Percentiles rank a stretch among this genome's conserved stretches.
These are phyloP conservation scores for Myotis daubentonii DNA, from an alignment of 2,797 vertebrate species.

Conservation along the genomic window DNA sequence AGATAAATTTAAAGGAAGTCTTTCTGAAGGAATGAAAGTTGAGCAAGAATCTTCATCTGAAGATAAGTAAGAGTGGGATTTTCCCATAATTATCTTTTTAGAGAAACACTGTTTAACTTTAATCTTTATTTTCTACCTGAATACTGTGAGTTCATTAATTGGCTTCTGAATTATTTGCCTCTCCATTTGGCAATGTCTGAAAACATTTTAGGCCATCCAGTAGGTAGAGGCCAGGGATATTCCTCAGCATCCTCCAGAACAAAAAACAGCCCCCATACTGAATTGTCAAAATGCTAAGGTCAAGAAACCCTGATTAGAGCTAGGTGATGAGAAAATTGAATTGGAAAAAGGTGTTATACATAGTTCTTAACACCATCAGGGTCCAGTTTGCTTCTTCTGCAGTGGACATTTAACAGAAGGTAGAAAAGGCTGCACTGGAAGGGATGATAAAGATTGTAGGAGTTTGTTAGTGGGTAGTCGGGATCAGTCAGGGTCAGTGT, in stretches of 20 bases:
- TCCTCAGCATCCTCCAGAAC: neutral
- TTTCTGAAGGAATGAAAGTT: constrained; percentile 98
- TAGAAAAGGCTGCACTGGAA: neutral
- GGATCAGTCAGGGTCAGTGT: neutral
- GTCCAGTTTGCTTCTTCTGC: neutral
- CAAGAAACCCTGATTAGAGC: neutral
- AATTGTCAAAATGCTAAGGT: neutral
- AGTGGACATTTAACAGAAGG: neutral
- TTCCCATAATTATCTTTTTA: neutral
- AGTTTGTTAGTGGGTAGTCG: neutral
- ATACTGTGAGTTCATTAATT: neutral
- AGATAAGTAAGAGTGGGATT: constrained; percentile 91
- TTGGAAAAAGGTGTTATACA: neutral
- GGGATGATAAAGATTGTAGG: neutral
- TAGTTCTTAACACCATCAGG: neutral
- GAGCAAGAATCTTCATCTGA: constrained; percentile 96
- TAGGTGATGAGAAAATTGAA: neutral
- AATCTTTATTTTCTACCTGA: constrained; percentile 20
- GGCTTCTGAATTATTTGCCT: neutral
- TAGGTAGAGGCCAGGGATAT: neutral
- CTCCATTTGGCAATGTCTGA: neutral
- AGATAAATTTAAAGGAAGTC: constrained; percentile 99
- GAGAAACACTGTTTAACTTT: neutral
- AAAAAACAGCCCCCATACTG: accelerated
- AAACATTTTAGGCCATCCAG: neutral